phyloP scores from a whole-genome alignment of 1,140 invertebrate genomes.

The Harpegnathos saltator region DNA sequence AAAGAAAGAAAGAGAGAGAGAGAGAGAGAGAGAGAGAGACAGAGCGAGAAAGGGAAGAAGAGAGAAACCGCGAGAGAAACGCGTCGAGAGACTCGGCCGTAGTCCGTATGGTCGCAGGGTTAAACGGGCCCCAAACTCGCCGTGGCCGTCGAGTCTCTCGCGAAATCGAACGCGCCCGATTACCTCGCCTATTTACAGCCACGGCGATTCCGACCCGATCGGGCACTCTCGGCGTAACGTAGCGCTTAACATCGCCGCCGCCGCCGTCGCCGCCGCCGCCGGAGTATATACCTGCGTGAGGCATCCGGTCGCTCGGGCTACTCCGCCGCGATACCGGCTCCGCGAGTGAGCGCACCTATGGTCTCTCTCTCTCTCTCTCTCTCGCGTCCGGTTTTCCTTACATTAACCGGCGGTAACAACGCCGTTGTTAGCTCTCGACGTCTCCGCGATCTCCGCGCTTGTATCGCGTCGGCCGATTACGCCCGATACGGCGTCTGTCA shows the following conservation, averaged over 20 bases:
- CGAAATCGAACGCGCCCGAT: conserved; percentile 66
- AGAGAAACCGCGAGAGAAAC: conserved; percentile 38
- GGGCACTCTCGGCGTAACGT: conserved; percentile 41
- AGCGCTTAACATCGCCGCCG: conserved; percentile 48
- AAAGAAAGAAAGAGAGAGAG: conserved; percentile 20
- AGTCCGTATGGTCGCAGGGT: conserved; percentile 63
- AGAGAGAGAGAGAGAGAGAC: conserved; percentile 13
- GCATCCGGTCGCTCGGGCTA: conserved; percentile 51
- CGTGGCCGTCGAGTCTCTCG: conserved; percentile 1
- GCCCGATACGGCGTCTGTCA: conserved; percentile 20
- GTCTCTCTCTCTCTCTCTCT: too few relatives aligned
- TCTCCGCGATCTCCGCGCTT: neutral
- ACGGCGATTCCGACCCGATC: conserved; percentile 41
- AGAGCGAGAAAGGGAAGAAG: neutral
- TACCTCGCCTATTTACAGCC: conserved; percentile 66
- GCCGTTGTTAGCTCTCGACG: neutral
- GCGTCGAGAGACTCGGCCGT: conserved; percentile 53
- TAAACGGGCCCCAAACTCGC: conserved; percentile 69
- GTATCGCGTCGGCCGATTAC: conserved; percentile 18
- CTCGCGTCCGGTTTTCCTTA: conserved; percentile 6
- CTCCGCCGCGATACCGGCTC: conserved; percentile 21
- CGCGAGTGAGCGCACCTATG: too few relatives aligned
- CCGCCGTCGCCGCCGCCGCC: neutral
- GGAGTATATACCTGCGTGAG: conserved; percentile 39
- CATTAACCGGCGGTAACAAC: conserved; percentile 15